These are phyloP conservation scores for Lottia gigantea DNA, from an alignment of 2,888 invertebrate genomes.

Conservation along the genomic window DNA sequence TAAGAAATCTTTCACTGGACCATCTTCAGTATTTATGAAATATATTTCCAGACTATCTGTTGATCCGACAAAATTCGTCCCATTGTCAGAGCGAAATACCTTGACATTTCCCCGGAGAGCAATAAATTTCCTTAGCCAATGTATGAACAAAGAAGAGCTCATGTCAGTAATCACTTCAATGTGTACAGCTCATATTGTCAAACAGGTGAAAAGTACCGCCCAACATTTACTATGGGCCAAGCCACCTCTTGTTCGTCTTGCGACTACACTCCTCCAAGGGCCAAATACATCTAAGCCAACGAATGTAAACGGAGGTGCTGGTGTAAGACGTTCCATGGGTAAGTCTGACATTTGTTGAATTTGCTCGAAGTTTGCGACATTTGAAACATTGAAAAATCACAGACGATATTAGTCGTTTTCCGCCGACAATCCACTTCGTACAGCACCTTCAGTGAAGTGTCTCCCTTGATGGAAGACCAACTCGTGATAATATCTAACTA, in stretches of 20 bases:
- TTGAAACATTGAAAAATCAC: not conserved
- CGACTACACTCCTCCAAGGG: not conserved
- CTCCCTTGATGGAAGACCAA: not conserved
- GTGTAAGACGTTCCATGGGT: not conserved
- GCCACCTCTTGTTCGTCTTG: not conserved
- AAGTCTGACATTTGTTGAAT: not conserved
- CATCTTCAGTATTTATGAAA: slow-evolving; percentile 1
- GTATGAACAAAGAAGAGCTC: not conserved
- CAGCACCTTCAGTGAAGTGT: not conserved
- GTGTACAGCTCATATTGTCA: not conserved
- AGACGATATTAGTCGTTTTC: not conserved
- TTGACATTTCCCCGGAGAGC: too few relatives aligned
- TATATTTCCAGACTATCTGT: slow-evolving; percentile 3
- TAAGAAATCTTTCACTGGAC: not conserved
- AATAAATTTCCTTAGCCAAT: too few relatives aligned
- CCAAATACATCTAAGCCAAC: not conserved
- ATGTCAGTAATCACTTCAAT: not conserved
- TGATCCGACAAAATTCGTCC: slow-evolving; percentile 12
- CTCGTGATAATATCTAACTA: not conserved
- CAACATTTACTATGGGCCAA: not conserved
- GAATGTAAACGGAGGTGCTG: not conserved
- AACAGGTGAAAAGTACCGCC: not conserved
- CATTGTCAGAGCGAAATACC: not conserved
- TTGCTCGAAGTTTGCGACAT: slow-evolving; percentile 5
- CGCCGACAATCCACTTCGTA: not conserved